Conservation (phyloP, 1,140 invertebrate species). For the Drusus annulatus region DNA sequence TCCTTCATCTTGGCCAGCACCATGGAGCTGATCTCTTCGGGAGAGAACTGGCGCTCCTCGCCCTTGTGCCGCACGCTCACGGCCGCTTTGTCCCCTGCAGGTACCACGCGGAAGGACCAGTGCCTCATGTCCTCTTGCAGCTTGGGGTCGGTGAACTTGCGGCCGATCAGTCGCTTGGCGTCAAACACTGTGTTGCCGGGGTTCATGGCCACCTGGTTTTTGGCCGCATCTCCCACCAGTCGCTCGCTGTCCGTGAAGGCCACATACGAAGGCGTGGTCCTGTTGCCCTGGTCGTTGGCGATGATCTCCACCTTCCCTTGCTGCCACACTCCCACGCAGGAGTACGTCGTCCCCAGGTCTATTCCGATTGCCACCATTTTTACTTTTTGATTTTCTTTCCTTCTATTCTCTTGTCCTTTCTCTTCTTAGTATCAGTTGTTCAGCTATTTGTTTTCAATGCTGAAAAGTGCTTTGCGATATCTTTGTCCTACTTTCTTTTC, state of each 20-base stretch:
- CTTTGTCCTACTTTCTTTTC: too few species aligned
- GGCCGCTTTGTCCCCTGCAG: constrained; percentile 74
- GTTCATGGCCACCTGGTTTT: constrained; percentile 78
- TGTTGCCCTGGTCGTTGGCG: constrained; percentile 88
- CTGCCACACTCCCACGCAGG: constrained; percentile 85
- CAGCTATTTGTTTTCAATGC: too few species aligned
- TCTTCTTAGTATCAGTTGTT: too few species aligned
- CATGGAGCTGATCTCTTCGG: constrained; percentile 80
- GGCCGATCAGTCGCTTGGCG: constrained; percentile 72
- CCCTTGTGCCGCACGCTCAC: constrained; percentile 80
- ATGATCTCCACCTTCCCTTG: constrained; percentile 84
- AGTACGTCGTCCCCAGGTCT: constrained; percentile 85
- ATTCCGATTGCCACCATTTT: constrained; percentile 79
- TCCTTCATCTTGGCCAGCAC: too few species aligned
- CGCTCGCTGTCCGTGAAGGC: constrained; percentile 92
- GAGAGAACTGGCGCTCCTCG: constrained; percentile 78
- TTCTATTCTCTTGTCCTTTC: background rate
- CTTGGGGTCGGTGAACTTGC: constrained; percentile 80
- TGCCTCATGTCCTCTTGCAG: constrained; percentile 83
- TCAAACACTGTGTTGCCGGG: constrained; percentile 67
- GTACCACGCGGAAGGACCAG: constrained; percentile 82
- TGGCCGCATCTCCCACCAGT: constrained; percentile 89
- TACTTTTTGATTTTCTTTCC: background rate
- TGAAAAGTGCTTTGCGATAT: too few species aligned
- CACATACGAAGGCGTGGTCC: constrained; percentile 94